A percentile compares a stretch with the other conserved stretches of the same genome.
These are phyloP conservation scores for Raja brachyura DNA, from an alignment of 2,113 vertebrate species.

Conservation along the genomic window DNA sequence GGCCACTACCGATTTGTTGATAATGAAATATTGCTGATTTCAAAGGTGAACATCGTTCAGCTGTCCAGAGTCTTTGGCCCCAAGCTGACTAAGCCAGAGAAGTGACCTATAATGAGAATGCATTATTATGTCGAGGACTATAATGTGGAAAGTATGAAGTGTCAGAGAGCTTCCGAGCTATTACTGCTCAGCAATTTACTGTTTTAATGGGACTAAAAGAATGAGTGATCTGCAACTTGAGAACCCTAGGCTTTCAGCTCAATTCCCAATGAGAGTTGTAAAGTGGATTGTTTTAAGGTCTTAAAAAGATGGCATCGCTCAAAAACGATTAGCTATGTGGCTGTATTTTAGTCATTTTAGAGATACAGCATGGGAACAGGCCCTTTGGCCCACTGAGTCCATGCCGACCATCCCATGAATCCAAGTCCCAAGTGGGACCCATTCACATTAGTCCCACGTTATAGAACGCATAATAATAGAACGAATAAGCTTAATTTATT, in stretches of 20 bases:
- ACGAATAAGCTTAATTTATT: too few species aligned
- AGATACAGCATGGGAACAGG: too few species aligned
- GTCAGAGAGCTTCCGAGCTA: neutral
- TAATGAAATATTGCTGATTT: neutral
- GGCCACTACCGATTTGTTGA: neutral
- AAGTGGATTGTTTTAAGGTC: conserved; percentile 3
- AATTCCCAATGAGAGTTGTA: neutral
- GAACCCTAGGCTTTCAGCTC: conserved; percentile 17
- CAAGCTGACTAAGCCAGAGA: neutral
- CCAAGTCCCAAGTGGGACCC: too few species aligned
- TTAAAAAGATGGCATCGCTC: neutral
- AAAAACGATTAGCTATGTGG: neutral
- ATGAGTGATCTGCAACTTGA: neutral
- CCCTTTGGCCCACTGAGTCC: too few species aligned
- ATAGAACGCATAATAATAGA: too few species aligned
- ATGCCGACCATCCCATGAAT: too few species aligned
- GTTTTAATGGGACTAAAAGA: neutral
- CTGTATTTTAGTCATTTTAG: neutral
- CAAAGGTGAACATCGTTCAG: neutral
- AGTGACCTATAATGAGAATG: neutral
- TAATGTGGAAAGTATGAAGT: neutral
- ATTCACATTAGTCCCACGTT: too few species aligned
- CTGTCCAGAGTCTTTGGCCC: neutral
- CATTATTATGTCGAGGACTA: neutral
- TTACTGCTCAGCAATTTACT: conserved; percentile 25